These are phyloP conservation scores for Coreoperca whiteheadi DNA, from an alignment of 2,113 vertebrate genomes.

Conservation along the genomic window DNA sequence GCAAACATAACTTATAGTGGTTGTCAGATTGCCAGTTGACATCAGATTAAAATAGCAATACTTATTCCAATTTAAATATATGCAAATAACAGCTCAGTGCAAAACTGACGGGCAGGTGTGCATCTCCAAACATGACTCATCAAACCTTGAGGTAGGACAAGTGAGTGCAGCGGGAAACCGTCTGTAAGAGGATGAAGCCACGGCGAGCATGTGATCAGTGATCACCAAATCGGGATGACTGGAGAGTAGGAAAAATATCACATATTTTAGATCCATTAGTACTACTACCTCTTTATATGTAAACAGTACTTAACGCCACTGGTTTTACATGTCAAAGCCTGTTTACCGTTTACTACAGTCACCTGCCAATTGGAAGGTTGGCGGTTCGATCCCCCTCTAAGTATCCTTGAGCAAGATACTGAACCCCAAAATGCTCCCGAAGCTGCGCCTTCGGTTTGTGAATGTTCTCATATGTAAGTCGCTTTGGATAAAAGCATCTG, in stretches of 20 bases:
- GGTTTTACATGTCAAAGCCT: neutral
- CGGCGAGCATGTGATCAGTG: slow-evolving; percentile 6
- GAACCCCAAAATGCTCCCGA: too few relatives aligned
- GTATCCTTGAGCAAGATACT: too few relatives aligned
- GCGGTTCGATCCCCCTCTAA: too few relatives aligned
- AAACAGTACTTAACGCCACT: neutral
- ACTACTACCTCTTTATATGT: neutral
- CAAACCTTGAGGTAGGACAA: slow-evolving; percentile 16
- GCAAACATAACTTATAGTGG: too few relatives aligned
- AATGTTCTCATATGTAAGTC: too few relatives aligned
- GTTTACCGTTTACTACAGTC: too few relatives aligned
- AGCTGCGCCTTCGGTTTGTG: too few relatives aligned
- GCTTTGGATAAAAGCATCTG: too few relatives aligned
- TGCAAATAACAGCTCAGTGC: slow-evolving; percentile 26
- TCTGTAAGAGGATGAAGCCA: slow-evolving; percentile 56
- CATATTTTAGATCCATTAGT: neutral
- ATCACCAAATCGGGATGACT: slow-evolving; percentile 32
- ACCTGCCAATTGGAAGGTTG: too few relatives aligned
- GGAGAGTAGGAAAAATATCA: slow-evolving; percentile 2
- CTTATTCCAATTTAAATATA: neutral
- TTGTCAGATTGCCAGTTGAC: too few relatives aligned
- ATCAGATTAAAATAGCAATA: slow-evolving; percentile 11
- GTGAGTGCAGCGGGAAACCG: slow-evolving; percentile 38
- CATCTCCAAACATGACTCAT: slow-evolving; percentile 17
- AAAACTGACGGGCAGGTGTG: slow-evolving; percentile 10